These are phyloP conservation scores for Gymnarchus niloticus DNA, from an alignment of 2,113 vertebrate genomes.

Conservation along the genomic window DNA sequence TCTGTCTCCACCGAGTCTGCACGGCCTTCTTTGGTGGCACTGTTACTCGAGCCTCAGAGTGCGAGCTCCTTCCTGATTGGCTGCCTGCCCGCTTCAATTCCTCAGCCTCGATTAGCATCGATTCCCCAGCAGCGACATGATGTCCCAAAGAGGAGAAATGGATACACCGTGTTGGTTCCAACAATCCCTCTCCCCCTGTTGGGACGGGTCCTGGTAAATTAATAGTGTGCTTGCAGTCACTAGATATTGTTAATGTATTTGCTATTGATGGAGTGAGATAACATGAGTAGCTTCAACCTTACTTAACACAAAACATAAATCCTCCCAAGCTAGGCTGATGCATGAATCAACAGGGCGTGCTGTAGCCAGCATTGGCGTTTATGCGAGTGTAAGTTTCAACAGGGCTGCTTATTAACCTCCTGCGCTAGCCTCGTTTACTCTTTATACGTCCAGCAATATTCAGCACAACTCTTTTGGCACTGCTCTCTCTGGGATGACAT, in stretches of 20 bases:
- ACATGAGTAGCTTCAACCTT: slow-evolving; percentile 79
- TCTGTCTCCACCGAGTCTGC: slow-evolving; percentile 52
- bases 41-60: slow-evolving; percentile 56
- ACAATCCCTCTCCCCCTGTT: slow-evolving; percentile 71
- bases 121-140: slow-evolving; percentile 70
- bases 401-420: slow-evolving; percentile 22
- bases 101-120: slow-evolving; percentile 70
- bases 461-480: background rate
- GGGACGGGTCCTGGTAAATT: slow-evolving; percentile 76
- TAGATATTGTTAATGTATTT: slow-evolving; percentile 82
- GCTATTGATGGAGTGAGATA: slow-evolving; percentile 77
- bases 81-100: slow-evolving; percentile 50
- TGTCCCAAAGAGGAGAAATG: slow-evolving; percentile 70
- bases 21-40: slow-evolving; percentile 53
- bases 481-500: background rate
- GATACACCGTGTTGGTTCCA: slow-evolving; percentile 74
- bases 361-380: slow-evolving; percentile 38
- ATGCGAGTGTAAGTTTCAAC: slow-evolving; percentile 22
- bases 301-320: slow-evolving; percentile 83
- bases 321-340: slow-evolving; percentile 59
- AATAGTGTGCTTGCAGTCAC: slow-evolving; percentile 76
- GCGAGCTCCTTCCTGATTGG: slow-evolving; percentile 42
- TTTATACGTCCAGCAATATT: background rate
- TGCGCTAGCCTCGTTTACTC: background rate
- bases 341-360: slow-evolving; percentile 32